Percentiles rank a stretch among this genome's conserved stretches.
Evolutionary conservation across 1,140 invertebrate species (phyloP).

Genomic region (Zaprionus davidi): DNA sequence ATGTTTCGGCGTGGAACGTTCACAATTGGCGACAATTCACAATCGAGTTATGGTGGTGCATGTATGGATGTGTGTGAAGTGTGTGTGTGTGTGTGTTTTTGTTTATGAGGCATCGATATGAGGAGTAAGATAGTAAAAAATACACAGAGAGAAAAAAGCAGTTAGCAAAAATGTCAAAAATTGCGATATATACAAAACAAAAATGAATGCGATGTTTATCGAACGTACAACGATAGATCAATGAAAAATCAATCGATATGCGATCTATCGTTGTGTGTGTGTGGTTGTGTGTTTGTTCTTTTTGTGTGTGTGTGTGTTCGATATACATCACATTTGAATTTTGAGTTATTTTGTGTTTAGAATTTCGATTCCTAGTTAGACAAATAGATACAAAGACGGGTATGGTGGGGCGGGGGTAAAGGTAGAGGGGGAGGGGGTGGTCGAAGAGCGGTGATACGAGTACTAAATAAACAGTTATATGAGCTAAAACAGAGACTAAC

Average conservation of each 20-base stretch:
- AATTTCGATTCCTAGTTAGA: slow-evolving; percentile 72
- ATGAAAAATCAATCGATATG: not conserved
- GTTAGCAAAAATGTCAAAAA: slow-evolving; percentile 76
- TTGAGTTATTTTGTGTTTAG: slow-evolving; percentile 55
- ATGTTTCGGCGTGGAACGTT: slow-evolving; percentile 61
- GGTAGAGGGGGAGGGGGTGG: slow-evolving; percentile 16
- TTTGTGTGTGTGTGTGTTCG: slow-evolving; percentile 28
- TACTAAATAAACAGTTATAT: slow-evolving; percentile 35
- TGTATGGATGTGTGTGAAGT: slow-evolving; percentile 37
- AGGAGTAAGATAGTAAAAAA: slow-evolving; percentile 72
- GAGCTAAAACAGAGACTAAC: slow-evolving; percentile 36
- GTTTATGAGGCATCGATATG: slow-evolving; percentile 52
- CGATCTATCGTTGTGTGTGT: slow-evolving; percentile 3
- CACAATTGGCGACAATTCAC: slow-evolving; percentile 79
- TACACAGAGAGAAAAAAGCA: slow-evolving; percentile 74
- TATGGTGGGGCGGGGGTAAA: slow-evolving; percentile 20
- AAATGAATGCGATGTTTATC: slow-evolving; percentile 53
- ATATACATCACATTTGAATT: slow-evolving; percentile 46
- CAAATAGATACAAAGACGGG: slow-evolving; percentile 51
- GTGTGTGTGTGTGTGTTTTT: slow-evolving; percentile 29
- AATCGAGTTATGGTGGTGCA: slow-evolving; percentile 52
- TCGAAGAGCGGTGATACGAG: slow-evolving; percentile 45
- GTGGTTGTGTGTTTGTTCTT: not conserved
- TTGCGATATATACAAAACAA: slow-evolving; percentile 52
- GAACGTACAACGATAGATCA: slow-evolving; percentile 37